These are phyloP conservation scores for Aphelenchoides fujianensis DNA, from an alignment of 1,140 invertebrate genomes.

Conservation along the genomic window DNA sequence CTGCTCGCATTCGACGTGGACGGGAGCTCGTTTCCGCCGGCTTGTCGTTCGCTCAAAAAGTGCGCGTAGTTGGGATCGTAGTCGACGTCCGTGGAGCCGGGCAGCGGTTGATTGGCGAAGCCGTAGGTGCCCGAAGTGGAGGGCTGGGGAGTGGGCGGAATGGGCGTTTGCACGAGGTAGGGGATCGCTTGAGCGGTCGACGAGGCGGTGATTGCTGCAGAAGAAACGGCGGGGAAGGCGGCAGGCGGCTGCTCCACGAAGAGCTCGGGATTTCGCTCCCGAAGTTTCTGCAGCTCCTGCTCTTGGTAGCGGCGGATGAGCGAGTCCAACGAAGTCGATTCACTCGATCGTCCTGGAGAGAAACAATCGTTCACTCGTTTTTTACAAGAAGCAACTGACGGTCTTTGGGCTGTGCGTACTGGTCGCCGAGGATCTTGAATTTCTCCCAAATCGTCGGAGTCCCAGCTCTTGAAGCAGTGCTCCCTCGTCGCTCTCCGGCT, in stretches of 20 bases:
- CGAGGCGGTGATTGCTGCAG: neutral
- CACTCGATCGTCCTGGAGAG: conserved; percentile 1
- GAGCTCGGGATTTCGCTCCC: conserved; percentile 7
- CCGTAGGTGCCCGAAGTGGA: neutral
- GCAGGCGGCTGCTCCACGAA: neutral
- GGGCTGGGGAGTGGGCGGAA: neutral
- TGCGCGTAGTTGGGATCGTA: neutral
- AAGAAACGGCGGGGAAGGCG: neutral
- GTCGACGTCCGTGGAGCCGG: neutral
- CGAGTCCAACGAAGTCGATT: conserved; percentile 13
- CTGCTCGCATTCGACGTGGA: neutral
- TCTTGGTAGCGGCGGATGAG: conserved; percentile 19
- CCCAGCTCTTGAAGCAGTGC: conserved; percentile 33
- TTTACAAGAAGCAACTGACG: conserved; percentile 5
- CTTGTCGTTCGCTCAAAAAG: neutral
- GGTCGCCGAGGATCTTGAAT: conserved; percentile 44
- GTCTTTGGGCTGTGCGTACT: conserved; percentile 29
- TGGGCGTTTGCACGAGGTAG: neutral
- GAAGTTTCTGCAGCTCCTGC: conserved; percentile 8
- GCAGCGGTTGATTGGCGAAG: neutral
- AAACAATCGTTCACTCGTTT: conserved; percentile 12
- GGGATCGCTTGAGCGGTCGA: neutral
- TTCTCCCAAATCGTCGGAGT: conserved; percentile 52
- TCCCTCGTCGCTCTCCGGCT: conserved; percentile 22
- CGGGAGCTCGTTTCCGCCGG: neutral